Conservation (phyloP, 2,888 invertebrate genomes). For the Acrobasis consociella region DNA sequence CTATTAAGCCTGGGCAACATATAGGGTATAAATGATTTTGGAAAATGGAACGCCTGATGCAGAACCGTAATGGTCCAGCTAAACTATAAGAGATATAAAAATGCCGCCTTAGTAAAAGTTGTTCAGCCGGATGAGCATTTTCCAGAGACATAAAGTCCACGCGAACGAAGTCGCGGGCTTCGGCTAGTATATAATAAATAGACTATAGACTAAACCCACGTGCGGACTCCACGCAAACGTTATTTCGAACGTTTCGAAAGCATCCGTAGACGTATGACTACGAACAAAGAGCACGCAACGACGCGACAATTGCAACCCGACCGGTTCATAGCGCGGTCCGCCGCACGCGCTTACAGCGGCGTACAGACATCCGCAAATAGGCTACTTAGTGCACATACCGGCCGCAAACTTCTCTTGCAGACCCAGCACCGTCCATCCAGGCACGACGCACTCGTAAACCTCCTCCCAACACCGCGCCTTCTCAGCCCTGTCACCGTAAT, state of each 20-base stretch:
- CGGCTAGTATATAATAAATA: too few relatives aligned
- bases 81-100: too few relatives aligned
- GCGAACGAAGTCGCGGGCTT: too few relatives aligned
- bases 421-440: conserved; percentile 67
- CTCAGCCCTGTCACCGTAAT: conserved; percentile 71
- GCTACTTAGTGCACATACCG: conserved; percentile 62
- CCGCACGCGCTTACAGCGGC: conserved; percentile 37
- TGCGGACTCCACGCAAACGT: conserved; percentile 51
- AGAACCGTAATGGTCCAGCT: too few relatives aligned
- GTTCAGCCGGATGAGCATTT: too few relatives aligned
- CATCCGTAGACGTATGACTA: conserved; percentile 45
- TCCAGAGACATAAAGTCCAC: too few relatives aligned
- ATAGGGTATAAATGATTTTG: too few relatives aligned
- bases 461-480: conserved; percentile 77
- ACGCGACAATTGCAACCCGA: conserved; percentile 62
- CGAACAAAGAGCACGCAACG: conserved; percentile 77
- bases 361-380: conserved; percentile 47
- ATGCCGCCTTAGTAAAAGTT: too few relatives aligned
- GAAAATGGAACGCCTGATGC: too few relatives aligned
- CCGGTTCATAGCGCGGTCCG: conserved; percentile 43
- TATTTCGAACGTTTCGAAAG: conserved; percentile 68
- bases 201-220: conserved; percentile 44
- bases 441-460: conserved; percentile 72
- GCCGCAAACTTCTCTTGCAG: conserved; percentile 69
- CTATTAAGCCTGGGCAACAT: too few relatives aligned